Percentiles rank a stretch among this genome's conserved stretches.
These are phyloP conservation scores for Orycteropus afer DNA, from an alignment of 2,113 vertebrate species.

Conservation along the genomic window DNA sequence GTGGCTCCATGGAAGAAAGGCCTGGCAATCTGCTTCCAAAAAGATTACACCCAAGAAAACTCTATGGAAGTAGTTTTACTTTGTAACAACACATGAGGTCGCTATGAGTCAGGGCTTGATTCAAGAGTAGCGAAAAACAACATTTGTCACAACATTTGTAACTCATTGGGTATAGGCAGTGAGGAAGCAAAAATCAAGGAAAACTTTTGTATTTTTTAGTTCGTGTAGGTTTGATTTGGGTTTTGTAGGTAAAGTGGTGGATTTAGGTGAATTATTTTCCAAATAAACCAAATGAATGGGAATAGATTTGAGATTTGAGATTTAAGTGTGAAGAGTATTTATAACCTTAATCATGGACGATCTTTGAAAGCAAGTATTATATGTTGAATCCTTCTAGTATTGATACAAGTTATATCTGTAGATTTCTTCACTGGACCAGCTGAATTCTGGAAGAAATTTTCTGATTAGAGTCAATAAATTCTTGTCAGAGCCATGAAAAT, in stretches of 20 bases:
- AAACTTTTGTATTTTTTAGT: background rate
- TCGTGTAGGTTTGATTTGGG: background rate
- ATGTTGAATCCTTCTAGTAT: background rate
- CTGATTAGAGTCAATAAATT: constrained; percentile 20
- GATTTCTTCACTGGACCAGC: background rate
- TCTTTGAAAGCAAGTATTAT: background rate
- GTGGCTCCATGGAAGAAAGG: background rate
- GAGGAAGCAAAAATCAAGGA: background rate
- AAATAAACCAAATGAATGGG: background rate
- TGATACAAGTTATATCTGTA: background rate
- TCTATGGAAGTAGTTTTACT: too few species aligned
- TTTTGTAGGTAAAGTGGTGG: background rate
- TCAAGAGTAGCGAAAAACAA: too few species aligned
- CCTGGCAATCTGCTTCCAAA: background rate
- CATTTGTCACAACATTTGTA: background rate
- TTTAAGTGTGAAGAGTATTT: constrained; percentile 29
- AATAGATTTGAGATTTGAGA: background rate
- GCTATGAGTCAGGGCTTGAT: too few species aligned
- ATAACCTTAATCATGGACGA: background rate
- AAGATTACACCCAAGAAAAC: background rate
- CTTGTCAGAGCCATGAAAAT: background rate
- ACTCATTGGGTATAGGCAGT: background rate
- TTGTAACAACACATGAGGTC: too few species aligned
- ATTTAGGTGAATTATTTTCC: background rate
- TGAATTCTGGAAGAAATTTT: constrained; percentile 55